Conservation (phyloP, 2,113 vertebrate species). For the Lamprotornis superbus region DNA sequence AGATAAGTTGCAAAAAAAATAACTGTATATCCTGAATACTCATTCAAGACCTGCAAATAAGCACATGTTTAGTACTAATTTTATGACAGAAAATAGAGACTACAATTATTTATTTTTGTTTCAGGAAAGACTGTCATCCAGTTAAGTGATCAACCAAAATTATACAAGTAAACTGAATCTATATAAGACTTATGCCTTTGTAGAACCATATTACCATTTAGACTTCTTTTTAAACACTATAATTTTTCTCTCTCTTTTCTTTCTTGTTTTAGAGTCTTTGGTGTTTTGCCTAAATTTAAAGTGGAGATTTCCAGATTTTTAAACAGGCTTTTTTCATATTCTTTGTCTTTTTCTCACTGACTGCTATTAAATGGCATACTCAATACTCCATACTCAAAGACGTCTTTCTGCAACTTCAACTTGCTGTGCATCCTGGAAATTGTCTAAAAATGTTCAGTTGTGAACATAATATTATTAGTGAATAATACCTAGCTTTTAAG, state of each 20-base stretch:
- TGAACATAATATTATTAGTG: neutral
- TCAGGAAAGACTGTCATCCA: neutral
- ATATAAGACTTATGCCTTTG: neutral
- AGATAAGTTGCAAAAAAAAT: neutral
- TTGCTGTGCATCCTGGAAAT: neutral
- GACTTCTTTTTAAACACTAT: neutral
- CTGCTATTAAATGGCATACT: neutral
- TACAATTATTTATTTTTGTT: neutral
- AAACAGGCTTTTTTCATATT: neutral
- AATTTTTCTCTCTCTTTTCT: neutral
- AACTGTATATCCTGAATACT: neutral
- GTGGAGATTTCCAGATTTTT: neutral
- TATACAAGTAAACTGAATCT: neutral
- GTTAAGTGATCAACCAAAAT: neutral
- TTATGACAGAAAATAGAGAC: neutral
- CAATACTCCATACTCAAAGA: neutral
- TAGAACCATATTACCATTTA: neutral
- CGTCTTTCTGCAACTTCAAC: neutral
- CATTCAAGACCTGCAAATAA: slow-evolving; percentile 45
- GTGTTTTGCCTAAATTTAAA: neutral
- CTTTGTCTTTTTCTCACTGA: neutral
- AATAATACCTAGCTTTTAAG: neutral
- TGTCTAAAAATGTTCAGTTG: neutral
- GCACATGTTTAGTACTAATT: slow-evolving; percentile 22
- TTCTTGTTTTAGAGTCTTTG: neutral